Conservation (phyloP, 2,888 invertebrate genomes). For the Polydrusus cervinus region DNA sequence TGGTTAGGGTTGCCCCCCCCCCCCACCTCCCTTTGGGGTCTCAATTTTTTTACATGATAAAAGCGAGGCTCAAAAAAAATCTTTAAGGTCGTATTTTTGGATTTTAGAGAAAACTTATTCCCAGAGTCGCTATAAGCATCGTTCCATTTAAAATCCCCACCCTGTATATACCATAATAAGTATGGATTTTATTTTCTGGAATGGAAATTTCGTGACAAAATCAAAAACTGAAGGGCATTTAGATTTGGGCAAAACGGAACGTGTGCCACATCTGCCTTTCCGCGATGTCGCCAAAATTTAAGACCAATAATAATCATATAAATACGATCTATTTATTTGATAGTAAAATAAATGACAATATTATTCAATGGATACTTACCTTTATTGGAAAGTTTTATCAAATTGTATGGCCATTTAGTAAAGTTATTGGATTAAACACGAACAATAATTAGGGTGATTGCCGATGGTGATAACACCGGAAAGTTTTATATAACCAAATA, state of each 20-base stretch:
- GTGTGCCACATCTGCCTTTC: slow-evolving; percentile 54
- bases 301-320: slow-evolving; percentile 49
- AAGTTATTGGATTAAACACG: neutral
- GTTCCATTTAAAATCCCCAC: too few species aligned
- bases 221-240: slow-evolving; percentile 38
- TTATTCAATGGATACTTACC: slow-evolving; percentile 37
- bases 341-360: slow-evolving; percentile 40
- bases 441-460: neutral
- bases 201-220: slow-evolving; percentile 47
- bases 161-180: neutral
- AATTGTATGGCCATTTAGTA: neutral
- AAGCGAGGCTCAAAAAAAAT: too few species aligned
- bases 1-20: too few species aligned
- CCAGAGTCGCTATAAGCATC: too few species aligned
- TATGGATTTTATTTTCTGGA: slow-evolving; percentile 35
- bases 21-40: too few species aligned
- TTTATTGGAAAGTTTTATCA: slow-evolving; percentile 37
- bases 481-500: too few species aligned
- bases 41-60: too few species aligned
- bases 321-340: slow-evolving; percentile 45
- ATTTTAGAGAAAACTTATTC: too few species aligned
- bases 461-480: too few species aligned
- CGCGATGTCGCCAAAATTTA: slow-evolving; percentile 53
- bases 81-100: too few species aligned
- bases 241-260: slow-evolving; percentile 19